A percentile compares a stretch with the other conserved stretches of the same genome.
phyloP scores from a whole-genome alignment of 2,113 vertebrate genomes.

The Oostethus manadensis region DNA sequence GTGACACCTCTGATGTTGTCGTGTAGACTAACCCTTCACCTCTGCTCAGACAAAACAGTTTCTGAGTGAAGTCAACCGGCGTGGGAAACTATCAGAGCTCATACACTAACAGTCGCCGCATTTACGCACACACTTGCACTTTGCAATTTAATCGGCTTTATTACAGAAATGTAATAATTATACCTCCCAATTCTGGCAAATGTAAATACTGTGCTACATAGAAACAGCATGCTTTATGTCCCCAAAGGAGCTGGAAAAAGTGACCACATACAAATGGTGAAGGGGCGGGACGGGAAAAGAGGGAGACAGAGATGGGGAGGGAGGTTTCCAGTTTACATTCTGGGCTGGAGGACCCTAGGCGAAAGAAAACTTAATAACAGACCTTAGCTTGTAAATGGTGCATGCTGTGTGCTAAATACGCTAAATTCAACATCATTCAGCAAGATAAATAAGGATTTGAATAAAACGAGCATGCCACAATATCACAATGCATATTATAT shows the following conservation, averaged over 20 bases:
- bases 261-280: constrained; percentile 52
- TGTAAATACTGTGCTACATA: constrained; percentile 15
- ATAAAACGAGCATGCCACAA: no score
- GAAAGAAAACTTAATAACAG: constrained; percentile 14
- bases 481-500: no score
- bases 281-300: constrained; percentile 45
- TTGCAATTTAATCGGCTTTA: background rate
- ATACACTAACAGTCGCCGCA: constrained; percentile 5
- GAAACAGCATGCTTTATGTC: constrained; percentile 46
- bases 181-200: constrained; percentile 20
- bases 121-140: background rate
- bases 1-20: background rate
- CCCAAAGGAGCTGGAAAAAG: constrained; percentile 65
- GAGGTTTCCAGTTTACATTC: constrained; percentile 10
- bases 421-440: no score
- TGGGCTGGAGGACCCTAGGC: constrained; percentile 8
- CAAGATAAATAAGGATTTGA: no score
- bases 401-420: background rate
- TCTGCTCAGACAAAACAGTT: background rate
- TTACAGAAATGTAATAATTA: background rate
- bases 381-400: background rate
- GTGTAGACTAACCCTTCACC: background rate
- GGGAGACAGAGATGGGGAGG: constrained; percentile 15
- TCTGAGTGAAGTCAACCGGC: constrained; percentile 17
- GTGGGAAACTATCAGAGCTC: background rate